Base-by-base conservation (phyloP, 2,888 invertebrate genomes). In the Lathronympha strigana region DNA sequence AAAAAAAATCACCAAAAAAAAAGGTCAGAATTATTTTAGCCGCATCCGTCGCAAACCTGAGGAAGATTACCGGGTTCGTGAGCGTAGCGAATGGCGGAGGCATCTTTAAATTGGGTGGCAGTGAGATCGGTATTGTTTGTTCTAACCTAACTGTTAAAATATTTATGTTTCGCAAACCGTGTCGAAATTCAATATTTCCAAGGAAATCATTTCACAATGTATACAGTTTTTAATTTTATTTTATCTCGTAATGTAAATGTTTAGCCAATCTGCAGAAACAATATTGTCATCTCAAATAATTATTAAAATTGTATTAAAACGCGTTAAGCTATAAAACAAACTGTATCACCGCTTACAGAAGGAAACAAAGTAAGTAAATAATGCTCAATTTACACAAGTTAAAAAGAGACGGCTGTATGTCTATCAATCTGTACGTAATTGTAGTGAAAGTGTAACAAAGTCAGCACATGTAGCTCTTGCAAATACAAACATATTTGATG, bases 371-470 rank as follows among this genome's bases (percentile, higher is more conserved):
- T 25, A 31, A 13, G 0, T 4, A 15, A 33, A 21, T 15, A 40
- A n/a, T 17, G 19, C n/a, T 15, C 19, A 50, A 43, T 50, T 15
- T 15, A 8, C 25, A 13, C 23, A 17, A n/a, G 54, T 28, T 53
- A 57, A 55, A 68, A 40, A 51, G 68, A 61, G 68, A 63, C 57
- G 38, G 45, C 19, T 33, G 40, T 62, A 63, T 40, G 38, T 69
- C 36, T 55, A n/a, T 47, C 51, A 69, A 19, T 66, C 67, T 31
- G 21, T 60, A 63, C 64, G 60, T 55, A 43, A 62, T 63, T 68
- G 70, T 69, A 81, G 82, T 81, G 82, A 82, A 82, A 82, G 82
- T 82, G 66, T 64, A 74, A 73, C 76, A 68, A 67, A 72, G 69
- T 71, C 71, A 69, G 60, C 53, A 40, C 63, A 60, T 55, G 47